Percentiles rank a stretch among this genome's conserved stretches.
These are phyloP conservation scores for Stercorarius parasiticus DNA, from an alignment of 2,113 vertebrate genomes.

Conservation along the genomic window DNA sequence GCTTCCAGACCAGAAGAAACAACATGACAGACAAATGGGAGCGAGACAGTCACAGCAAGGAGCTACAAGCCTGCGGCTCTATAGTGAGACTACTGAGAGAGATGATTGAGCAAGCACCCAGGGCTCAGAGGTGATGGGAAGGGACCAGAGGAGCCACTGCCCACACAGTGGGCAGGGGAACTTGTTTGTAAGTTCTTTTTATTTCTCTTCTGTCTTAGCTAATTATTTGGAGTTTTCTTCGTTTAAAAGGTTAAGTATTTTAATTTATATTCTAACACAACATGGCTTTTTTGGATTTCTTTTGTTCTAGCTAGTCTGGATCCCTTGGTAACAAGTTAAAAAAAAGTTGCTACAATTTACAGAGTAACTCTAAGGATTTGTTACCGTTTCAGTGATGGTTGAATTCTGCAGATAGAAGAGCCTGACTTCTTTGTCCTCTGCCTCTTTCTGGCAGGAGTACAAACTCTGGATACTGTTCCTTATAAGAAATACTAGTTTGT, in stretches of 20 bases:
- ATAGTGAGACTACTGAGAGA: neutral
- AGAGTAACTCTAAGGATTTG: neutral
- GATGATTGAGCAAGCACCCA: neutral
- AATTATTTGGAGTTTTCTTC: neutral
- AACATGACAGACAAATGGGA: neutral
- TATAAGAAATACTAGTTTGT: neutral
- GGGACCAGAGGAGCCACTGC: neutral
- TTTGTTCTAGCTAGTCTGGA: neutral
- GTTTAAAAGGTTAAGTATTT: conserved; percentile 3
- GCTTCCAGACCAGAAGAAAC: conserved; percentile 45
- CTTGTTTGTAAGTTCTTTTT: neutral
- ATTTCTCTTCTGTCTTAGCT: neutral
- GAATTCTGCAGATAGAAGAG: neutral
- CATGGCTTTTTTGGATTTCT: neutral
- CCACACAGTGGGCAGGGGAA: neutral
- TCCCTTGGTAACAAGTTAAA: neutral
- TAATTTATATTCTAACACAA: neutral
- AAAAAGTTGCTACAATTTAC: neutral
- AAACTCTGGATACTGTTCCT: neutral
- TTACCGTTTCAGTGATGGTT: neutral
- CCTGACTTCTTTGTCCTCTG: neutral
- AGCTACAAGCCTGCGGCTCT: neutral
- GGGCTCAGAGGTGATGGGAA: conserved; percentile 16
- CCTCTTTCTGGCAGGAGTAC: neutral
- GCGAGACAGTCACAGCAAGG: conserved; percentile 8